phyloP scores from a whole-genome alignment of 2,113 vertebrate genomes.

The Colossoma macropomum region DNA sequence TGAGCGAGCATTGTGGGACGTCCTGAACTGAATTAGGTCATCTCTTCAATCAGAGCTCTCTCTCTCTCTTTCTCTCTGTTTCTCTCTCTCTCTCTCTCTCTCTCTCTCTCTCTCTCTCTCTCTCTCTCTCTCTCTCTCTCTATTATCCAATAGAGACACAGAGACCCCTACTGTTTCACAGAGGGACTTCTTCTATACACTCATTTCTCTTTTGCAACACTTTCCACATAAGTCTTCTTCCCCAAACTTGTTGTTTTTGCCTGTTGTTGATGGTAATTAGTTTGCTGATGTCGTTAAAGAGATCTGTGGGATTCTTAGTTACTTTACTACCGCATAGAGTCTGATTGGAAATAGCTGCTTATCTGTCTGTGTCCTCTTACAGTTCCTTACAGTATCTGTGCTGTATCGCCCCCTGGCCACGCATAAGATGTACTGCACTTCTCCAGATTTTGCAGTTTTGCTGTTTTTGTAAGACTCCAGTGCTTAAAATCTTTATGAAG shows the following conservation, averaged over 20 bases:
- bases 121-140: conserved; percentile 52
- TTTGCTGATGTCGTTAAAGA: conserved; percentile 2
- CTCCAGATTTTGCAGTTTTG: not conserved
- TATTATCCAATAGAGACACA: conserved; percentile 67
- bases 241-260: not conserved
- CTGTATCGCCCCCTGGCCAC: conserved; percentile 70
- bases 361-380: not conserved
- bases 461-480: not conserved
- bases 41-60: conserved; percentile 75
- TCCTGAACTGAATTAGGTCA: conserved; percentile 80
- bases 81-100: conserved; percentile 51
- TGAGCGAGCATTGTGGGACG: conserved; percentile 73
- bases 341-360: not conserved
- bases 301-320: not conserved
- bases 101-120: conserved; percentile 52
- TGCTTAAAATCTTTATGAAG: not conserved
- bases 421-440: not conserved
- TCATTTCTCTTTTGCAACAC: not conserved
- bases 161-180: conserved; percentile 72
- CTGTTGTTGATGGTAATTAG: not conserved
- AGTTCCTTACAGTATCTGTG: not conserved
- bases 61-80: conserved; percentile 52
- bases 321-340: not conserved
- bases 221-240: too few species aligned
- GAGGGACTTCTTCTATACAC: not conserved